phyloP scores from a whole-genome alignment of 2,888 invertebrate species.

The Terebella lapidaria region DNA sequence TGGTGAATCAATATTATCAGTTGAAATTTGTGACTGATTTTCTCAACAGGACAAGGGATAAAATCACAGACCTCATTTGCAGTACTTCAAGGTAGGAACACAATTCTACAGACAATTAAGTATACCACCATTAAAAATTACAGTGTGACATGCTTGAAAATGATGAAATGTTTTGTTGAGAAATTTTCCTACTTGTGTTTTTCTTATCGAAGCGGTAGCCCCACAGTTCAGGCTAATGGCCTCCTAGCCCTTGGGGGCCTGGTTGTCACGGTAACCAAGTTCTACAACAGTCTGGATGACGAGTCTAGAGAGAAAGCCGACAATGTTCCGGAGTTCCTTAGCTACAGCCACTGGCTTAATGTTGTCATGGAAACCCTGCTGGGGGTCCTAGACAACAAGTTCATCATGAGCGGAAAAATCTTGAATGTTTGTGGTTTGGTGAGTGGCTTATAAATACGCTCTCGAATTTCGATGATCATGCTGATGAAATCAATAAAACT shows the following conservation, averaged over 20 bases:
- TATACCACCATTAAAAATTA: no score
- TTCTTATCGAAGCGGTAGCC: conserved; percentile 31
- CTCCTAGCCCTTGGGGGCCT: conserved; percentile 39
- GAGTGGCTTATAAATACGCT: background rate
- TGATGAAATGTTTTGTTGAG: no score
- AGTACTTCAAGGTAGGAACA: no score
- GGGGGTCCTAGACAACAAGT: conserved; percentile 35
- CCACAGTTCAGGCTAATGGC: conserved; percentile 39
- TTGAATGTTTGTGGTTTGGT: conserved; percentile 45
- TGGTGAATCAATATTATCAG: no score
- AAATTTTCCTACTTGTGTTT: no score
- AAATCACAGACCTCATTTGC: no score
- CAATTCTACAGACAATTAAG: no score
- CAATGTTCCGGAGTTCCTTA: conserved; percentile 31
- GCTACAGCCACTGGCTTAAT: conserved; percentile 39
- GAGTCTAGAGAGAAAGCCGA: conserved; percentile 25
- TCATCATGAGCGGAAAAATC: conserved; percentile 32
- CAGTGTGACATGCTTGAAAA: no score
- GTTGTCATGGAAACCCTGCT: conserved; percentile 38
- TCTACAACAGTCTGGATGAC: conserved; percentile 16
- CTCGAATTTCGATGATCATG: no score
- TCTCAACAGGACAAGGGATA: no score
- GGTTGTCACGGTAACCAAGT: conserved; percentile 28
- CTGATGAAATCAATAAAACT: no score
- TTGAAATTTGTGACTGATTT: no score